Conservation (phyloP, 1,140 invertebrate species). For the Orchestia grillus region DNA sequence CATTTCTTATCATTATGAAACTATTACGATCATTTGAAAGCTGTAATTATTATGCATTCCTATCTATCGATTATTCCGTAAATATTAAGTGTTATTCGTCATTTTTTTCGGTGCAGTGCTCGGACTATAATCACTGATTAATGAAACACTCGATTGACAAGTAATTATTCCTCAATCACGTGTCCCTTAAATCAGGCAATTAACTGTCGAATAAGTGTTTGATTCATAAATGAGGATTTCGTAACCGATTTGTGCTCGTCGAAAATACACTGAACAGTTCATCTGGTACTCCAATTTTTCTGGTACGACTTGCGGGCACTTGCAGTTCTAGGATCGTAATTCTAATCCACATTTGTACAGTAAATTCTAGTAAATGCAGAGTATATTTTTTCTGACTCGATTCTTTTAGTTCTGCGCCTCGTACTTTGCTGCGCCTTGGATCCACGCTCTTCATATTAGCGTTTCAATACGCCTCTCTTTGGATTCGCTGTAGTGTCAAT, state of each 20-base stretch:
- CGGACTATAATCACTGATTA: too few species aligned
- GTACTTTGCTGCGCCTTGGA: not conserved
- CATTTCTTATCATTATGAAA: not conserved
- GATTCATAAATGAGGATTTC: too few species aligned
- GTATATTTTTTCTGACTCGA: not conserved
- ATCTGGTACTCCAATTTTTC: too few species aligned
- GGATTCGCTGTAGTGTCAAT: not conserved
- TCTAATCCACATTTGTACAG: too few species aligned
- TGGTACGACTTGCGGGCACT: not conserved
- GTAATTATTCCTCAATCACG: too few species aligned
- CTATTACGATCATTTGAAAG: not conserved
- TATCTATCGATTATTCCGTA: not conserved
- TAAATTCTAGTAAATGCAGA: not conserved
- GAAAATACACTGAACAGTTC: too few species aligned
- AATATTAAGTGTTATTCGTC: not conserved
- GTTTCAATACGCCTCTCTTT: not conserved
- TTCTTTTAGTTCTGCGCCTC: not conserved
- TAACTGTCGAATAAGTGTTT: too few species aligned
- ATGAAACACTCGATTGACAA: too few species aligned
- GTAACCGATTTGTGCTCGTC: too few species aligned
- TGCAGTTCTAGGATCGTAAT: not conserved
- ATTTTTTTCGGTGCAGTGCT: not conserved
- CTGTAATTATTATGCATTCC: not conserved
- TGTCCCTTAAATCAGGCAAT: too few species aligned
- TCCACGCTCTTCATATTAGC: not conserved